These are phyloP conservation scores for Gymnothorax javanicus DNA, from an alignment of 2,797 vertebrate genomes.

Conservation along the genomic window DNA sequence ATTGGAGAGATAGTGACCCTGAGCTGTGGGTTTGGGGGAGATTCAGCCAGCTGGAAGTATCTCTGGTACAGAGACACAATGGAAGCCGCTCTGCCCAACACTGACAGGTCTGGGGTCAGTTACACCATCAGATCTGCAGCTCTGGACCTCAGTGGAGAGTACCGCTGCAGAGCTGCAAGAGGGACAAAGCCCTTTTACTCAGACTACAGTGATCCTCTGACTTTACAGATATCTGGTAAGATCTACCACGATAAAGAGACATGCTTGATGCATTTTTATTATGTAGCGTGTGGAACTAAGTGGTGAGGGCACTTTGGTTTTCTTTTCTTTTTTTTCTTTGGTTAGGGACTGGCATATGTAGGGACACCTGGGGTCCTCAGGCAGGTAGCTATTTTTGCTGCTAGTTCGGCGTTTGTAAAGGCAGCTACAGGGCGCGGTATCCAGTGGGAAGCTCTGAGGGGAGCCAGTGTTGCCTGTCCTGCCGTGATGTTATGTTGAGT, in stretches of 20 bases:
- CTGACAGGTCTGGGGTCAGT: neutral
- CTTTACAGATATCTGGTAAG: neutral
- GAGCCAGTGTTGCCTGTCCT: no score
- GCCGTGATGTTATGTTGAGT: no score
- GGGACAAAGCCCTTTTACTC: neutral
- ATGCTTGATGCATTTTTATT: neutral
- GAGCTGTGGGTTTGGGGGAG: slow-evolving; percentile 18
- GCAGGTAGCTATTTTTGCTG: no score
- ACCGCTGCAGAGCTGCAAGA: neutral
- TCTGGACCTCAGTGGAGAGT: slow-evolving; percentile 2
- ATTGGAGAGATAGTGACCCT: slow-evolving; percentile 33
- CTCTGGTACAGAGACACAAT: neutral
- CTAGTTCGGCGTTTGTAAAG: no score
- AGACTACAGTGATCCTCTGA: slow-evolving; percentile 32
- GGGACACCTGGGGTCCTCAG: no score
- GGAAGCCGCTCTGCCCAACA: slow-evolving; percentile 4
- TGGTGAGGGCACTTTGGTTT: no score
- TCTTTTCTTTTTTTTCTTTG: no score
- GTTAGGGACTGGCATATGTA: no score
- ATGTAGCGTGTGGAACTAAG: no score
- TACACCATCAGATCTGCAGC: slow-evolving; percentile 25
- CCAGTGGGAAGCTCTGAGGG: no score
- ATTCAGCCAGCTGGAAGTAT: slow-evolving; percentile 31
- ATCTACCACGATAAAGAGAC: neutral
- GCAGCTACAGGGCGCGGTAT: no score